A percentile compares a stretch with the other conserved stretches of the same genome.
Evolutionary conservation across 2,797 vertebrate genomes (phyloP).

Genomic region (Cryptoblepharus egeriae): DNA sequence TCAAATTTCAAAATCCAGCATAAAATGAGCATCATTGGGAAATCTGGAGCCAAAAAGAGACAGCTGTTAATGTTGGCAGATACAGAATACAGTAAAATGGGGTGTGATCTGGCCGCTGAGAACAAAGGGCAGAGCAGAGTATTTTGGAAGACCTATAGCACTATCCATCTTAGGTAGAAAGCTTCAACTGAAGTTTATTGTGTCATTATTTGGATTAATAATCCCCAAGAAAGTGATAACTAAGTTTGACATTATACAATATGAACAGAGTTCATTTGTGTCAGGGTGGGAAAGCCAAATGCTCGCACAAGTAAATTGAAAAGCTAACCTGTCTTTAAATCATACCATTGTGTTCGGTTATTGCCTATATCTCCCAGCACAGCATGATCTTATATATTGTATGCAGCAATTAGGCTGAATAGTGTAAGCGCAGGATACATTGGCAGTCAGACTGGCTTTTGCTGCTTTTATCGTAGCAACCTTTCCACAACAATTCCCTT

Average conservation of each 20-base stretch:
- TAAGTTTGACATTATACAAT: conserved; percentile 74
- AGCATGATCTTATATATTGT: conserved; percentile 68
- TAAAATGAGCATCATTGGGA: not conserved
- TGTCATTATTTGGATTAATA: conserved; percentile 66
- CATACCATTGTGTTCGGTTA: conserved; percentile 72
- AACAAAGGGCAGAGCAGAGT: conserved; percentile 53
- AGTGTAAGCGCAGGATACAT: conserved; percentile 63
- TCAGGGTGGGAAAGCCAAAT: conserved; percentile 72
- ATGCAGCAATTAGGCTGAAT: conserved; percentile 64
- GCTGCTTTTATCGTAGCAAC: conserved; percentile 51
- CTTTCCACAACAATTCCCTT: conserved; percentile 49
- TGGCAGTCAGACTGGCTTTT: conserved; percentile 52
- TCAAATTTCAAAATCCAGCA: conserved; percentile 32
- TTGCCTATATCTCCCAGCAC: conserved; percentile 73
- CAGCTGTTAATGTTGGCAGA: conserved; percentile 44
- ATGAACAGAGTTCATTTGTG: conserved; percentile 73
- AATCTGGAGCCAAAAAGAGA: conserved; percentile 31
- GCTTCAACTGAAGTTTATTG: conserved; percentile 58
- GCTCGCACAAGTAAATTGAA: conserved; percentile 73
- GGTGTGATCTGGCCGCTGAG: conserved; percentile 7
- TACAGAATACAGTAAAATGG: conserved; percentile 32
- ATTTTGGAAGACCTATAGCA: conserved; percentile 51
- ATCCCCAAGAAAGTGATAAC: conserved; percentile 66
- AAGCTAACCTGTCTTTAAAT: conserved; percentile 73
- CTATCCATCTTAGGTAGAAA: conserved; percentile 47